These are phyloP conservation scores for Pegea sp. DNA, from an alignment of 23 tunicate genomes.

Conservation along the genomic window DNA sequence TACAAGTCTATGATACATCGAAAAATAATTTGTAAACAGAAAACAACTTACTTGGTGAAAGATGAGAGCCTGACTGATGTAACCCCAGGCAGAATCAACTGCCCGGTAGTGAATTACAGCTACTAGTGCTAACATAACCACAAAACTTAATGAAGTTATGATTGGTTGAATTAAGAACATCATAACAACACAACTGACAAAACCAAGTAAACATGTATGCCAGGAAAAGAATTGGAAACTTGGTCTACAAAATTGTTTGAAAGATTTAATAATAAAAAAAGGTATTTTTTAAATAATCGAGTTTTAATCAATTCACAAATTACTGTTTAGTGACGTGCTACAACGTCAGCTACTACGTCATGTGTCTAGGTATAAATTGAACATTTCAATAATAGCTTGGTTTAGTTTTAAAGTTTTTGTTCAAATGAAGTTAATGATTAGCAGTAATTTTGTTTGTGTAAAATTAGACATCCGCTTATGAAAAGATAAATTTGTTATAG, in stretches of 20 bases:
- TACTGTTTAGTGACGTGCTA: no score
- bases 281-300: background rate
- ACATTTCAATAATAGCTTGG: no score
- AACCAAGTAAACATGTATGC: conserved; percentile 88
- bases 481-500: no score
- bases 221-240: conserved; percentile 89
- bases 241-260: no score
- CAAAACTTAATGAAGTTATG: conserved; percentile 51
- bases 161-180: conserved; percentile 74
- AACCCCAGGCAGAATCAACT: conserved; percentile 93
- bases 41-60: conserved; percentile 95
- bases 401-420: no score
- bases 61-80: conserved; percentile 93
- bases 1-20: no score
- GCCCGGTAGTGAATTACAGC: conserved; percentile 70
- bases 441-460: no score
- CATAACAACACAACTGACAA: conserved; percentile 58
- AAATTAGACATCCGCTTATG: no score
- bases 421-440: no score
- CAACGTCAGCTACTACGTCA: no score
- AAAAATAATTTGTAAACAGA: background rate
- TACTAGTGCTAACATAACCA: conserved; percentile 40
- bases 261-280: background rate
- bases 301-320: no score
- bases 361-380: no score